phyloP scores from a whole-genome alignment of 2,888 invertebrate genomes.

The Lapara coniferarum region DNA sequence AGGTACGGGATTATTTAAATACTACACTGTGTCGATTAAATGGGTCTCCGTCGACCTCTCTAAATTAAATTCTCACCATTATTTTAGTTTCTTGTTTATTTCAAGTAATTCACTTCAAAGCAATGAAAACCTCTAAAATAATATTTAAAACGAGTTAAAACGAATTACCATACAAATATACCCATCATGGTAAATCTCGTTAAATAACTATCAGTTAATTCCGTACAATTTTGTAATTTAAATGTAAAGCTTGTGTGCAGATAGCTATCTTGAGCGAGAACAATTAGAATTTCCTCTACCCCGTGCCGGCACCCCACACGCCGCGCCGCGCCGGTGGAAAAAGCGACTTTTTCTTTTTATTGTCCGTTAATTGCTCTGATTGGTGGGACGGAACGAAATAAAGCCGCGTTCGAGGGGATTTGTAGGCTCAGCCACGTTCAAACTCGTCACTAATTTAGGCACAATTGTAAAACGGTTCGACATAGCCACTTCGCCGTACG shows the following conservation, averaged over 20 bases:
- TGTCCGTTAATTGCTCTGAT: conserved; percentile 75
- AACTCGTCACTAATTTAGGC: conserved; percentile 62
- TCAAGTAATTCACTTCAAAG: background rate
- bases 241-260: conserved; percentile 20
- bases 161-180: background rate
- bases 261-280: conserved; percentile 35
- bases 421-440: conserved; percentile 55
- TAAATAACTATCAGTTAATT: conserved; percentile 1
- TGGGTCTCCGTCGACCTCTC: background rate
- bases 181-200: background rate
- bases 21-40: conserved; percentile 17
- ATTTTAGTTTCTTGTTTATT: background rate
- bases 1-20: conserved; percentile 13
- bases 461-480: conserved; percentile 54
- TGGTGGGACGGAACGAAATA: conserved; percentile 70
- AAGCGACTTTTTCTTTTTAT: conserved; percentile 63
- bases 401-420: conserved; percentile 65
- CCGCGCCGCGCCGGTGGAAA: conserved; percentile 43
- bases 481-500: conserved; percentile 23
- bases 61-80: background rate
- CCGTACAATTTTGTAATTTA: conserved; percentile 22
- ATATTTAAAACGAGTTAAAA: no score
- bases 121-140: no score
- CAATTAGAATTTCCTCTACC: conserved; percentile 55
- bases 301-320: conserved; percentile 44